Percentiles rank a stretch among this genome's conserved stretches.
Conservation (phyloP, 1,140 invertebrate species). For the Macrocentrus cingulum region DNA sequence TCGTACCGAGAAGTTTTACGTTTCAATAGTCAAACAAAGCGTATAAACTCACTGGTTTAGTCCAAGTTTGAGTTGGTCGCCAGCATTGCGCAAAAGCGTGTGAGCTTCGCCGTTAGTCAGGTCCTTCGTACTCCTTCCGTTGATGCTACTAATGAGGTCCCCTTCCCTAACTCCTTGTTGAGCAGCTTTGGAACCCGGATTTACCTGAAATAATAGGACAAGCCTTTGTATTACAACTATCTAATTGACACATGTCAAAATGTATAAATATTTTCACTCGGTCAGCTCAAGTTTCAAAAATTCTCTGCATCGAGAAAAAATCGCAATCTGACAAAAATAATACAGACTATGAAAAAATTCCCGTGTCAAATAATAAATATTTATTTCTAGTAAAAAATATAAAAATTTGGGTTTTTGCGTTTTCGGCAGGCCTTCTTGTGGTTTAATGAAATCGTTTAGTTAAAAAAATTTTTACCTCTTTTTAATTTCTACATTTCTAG, state of each 20-base stretch:
- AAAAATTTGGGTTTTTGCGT: no score
- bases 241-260: background rate
- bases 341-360: background rate
- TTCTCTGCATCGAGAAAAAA: no score
- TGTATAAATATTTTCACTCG: no score
- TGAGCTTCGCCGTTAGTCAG: slow-evolving; percentile 77
- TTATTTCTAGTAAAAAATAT: no score
- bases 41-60: slow-evolving; percentile 73
- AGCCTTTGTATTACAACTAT: slow-evolving; percentile 14
- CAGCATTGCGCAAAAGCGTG: slow-evolving; percentile 69
- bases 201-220: slow-evolving; percentile 67
- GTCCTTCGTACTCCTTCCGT: slow-evolving; percentile 68
- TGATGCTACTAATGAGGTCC: slow-evolving; percentile 78
- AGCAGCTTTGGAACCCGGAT: slow-evolving; percentile 79
- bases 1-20: background rate
- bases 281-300: no score
- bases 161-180: slow-evolving; percentile 76
- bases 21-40: slow-evolving; percentile 23
- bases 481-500: no score
- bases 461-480: no score
- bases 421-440: no score
- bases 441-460: no score
- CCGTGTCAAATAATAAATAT: no score
- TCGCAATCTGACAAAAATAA: no score
- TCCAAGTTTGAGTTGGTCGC: slow-evolving; percentile 70